Conservation (phyloP, 2,888 invertebrate genomes). For the Noctua fimbriata region DNA sequence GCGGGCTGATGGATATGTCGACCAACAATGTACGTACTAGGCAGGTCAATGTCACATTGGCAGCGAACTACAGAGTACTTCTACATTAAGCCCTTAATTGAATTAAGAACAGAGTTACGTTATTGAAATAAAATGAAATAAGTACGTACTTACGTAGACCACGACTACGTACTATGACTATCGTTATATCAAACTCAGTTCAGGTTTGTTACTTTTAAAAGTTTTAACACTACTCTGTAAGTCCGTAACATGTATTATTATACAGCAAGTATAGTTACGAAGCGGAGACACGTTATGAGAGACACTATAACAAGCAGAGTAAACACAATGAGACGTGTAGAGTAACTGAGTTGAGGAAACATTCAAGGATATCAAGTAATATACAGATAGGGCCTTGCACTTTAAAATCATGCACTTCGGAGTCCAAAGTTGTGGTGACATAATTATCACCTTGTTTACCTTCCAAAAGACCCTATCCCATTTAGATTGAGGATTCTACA, state of each 20-base stretch:
- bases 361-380: conserved; percentile 20
- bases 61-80: neutral
- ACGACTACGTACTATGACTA: neutral
- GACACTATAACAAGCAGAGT: neutral
- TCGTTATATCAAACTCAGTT: neutral
- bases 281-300: neutral
- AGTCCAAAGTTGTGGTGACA: neutral
- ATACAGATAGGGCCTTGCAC: neutral
- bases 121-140: neutral
- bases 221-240: neutral
- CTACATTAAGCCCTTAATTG: conserved; percentile 7
- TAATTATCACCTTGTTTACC: too few relatives aligned
- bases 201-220: neutral
- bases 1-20: conserved; percentile 13
- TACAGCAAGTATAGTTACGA: neutral
- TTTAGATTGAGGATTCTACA: neutral
- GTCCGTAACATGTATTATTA: neutral
- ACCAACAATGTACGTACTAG: neutral
- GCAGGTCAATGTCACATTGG: conserved; percentile 5
- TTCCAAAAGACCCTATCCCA: too few relatives aligned
- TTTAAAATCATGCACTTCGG: neutral
- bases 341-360: conserved; percentile 5
- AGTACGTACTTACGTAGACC: too few relatives aligned
- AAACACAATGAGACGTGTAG: neutral
- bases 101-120: conserved; percentile 8